Conservation (phyloP, 2,113 vertebrate species). For the Nettapus auritus region DNA sequence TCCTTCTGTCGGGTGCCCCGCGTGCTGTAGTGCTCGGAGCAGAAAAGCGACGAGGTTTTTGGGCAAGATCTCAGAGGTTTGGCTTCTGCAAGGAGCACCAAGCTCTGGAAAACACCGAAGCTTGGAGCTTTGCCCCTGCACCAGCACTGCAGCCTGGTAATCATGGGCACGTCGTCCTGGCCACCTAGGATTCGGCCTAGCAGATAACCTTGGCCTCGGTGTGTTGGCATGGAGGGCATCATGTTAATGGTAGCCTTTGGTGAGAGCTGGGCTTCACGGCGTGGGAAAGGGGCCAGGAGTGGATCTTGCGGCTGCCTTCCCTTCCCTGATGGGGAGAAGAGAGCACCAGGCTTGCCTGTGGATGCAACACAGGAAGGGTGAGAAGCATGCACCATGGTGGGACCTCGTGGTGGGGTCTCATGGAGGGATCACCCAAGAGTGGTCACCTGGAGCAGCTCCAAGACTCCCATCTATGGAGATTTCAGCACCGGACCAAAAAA, state of each 20-base stretch:
- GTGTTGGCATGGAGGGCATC: not conserved
- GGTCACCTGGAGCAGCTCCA: too few species aligned
- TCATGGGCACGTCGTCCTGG: not conserved
- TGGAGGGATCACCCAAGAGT: too few species aligned
- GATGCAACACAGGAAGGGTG: not conserved
- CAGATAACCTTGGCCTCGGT: not conserved
- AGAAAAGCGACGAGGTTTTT: too few species aligned
- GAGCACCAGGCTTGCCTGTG: not conserved
- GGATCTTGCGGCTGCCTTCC: not conserved
- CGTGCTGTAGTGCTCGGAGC: not conserved
- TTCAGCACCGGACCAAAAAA: not conserved
- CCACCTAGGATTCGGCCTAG: not conserved
- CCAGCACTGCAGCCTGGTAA: not conserved
- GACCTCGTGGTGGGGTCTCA: too few species aligned
- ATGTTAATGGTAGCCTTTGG: not conserved
- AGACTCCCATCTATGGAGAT: not conserved
- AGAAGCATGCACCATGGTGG: accelerated
- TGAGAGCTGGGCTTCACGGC: not conserved
- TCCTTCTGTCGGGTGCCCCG: not conserved
- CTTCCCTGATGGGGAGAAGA: not conserved
- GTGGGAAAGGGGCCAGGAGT: not conserved
- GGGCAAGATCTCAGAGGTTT: not conserved
- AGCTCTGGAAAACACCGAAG: not conserved
- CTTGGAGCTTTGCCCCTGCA: not conserved
- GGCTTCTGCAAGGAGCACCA: accelerated